These are phyloP conservation scores for Semotilus atromaculatus DNA, from an alignment of 2,797 vertebrate species.

Conservation along the genomic window DNA sequence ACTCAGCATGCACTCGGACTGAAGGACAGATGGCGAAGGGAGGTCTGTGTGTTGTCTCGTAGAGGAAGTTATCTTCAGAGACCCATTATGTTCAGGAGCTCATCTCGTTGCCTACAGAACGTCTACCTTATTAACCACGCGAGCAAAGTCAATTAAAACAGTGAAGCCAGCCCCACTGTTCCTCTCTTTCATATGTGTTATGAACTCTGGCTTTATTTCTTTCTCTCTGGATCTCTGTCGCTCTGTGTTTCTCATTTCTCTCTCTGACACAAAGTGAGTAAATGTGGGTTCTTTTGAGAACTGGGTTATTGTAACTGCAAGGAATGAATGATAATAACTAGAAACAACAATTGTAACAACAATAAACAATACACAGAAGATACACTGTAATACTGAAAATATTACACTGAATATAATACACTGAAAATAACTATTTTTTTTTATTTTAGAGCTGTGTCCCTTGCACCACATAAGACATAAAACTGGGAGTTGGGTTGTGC, in stretches of 20 bases:
- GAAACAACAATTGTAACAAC: neutral
- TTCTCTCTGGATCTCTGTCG: constrained; percentile 12
- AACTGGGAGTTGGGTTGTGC: neutral
- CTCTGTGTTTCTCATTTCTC: constrained; percentile 23
- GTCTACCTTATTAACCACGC: constrained; percentile 55
- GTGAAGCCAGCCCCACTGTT: constrained; percentile 16
- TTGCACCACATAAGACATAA: neutral
- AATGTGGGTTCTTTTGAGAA: constrained; percentile 13
- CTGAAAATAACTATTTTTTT: neutral
- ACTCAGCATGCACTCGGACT: constrained; percentile 49
- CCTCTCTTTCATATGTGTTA: constrained; percentile 30
- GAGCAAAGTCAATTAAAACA: constrained; percentile 57
- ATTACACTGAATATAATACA: no score
- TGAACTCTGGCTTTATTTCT: constrained; percentile 13
- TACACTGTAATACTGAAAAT: no score
- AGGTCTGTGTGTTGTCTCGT: constrained; percentile 44
- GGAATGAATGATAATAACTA: neutral
- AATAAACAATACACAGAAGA: neutral
- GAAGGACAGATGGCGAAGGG: constrained; percentile 49
- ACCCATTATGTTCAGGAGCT: constrained; percentile 53
- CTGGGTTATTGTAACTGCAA: neutral
- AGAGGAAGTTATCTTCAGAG: constrained; percentile 43
- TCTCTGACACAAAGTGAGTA: constrained; percentile 16
- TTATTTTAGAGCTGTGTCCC: neutral
- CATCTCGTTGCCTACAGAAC: constrained; percentile 30